These are phyloP conservation scores for Nesidiocoris tenuis DNA, from an alignment of 2,888 invertebrate genomes.

Conservation along the genomic window DNA sequence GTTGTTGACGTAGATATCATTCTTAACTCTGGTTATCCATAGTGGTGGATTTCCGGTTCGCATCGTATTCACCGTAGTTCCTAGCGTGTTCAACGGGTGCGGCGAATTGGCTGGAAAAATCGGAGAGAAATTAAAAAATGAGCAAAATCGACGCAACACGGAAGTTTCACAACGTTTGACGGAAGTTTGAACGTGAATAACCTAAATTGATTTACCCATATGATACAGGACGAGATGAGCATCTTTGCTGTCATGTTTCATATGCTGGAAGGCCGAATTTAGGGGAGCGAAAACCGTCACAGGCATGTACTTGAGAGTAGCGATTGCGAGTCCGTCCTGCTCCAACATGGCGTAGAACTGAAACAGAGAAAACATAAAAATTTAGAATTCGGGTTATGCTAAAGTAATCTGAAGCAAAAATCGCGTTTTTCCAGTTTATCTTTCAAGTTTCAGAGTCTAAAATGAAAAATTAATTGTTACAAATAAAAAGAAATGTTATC, in stretches of 20 bases:
- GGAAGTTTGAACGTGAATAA: too few species aligned
- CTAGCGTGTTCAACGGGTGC: slow-evolving; percentile 67
- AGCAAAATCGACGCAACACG: too few species aligned
- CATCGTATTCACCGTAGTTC: slow-evolving; percentile 71
- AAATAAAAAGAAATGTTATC: too few species aligned
- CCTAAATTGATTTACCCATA: too few species aligned
- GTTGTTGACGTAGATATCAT: slow-evolving; percentile 83
- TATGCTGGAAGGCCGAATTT: slow-evolving; percentile 79
- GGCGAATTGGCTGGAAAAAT: slow-evolving; percentile 71
- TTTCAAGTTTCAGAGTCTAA: too few species aligned
- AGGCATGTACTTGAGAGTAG: slow-evolving; percentile 69
- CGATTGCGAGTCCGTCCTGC: slow-evolving; percentile 70
- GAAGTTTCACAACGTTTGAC: not conserved
- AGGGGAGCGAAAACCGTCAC: slow-evolving; percentile 88
- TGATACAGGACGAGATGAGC: slow-evolving; percentile 71
- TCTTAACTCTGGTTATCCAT: slow-evolving; percentile 71
- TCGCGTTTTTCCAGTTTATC: too few species aligned
- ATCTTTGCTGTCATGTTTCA: slow-evolving; percentile 58
- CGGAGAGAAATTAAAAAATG: slow-evolving; percentile 42
- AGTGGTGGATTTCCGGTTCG: slow-evolving; percentile 81
- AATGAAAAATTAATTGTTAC: too few species aligned
- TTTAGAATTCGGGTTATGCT: too few species aligned
- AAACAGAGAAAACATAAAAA: slow-evolving; percentile 57
- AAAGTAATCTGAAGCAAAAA: too few species aligned
- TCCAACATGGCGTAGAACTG: slow-evolving; percentile 79